These are phyloP conservation scores for Sisor rabdophorus DNA, from an alignment of 2,113 vertebrate genomes.

Conservation along the genomic window DNA sequence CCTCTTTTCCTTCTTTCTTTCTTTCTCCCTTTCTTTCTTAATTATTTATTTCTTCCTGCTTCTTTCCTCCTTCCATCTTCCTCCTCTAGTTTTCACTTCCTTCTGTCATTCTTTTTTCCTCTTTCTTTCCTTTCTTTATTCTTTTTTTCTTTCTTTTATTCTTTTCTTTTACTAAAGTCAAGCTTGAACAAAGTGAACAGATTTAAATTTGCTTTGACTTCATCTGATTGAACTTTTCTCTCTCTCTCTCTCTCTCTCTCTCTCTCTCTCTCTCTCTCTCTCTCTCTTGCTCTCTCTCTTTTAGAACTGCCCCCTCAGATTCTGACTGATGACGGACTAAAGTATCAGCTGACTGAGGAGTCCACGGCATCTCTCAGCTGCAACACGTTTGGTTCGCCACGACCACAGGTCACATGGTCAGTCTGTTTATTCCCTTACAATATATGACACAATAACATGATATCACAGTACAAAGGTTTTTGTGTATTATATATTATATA, in stretches of 20 bases:
- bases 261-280: not conserved
- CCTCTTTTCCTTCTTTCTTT: too few relatives aligned
- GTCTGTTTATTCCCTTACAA: not conserved
- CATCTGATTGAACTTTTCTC: not conserved
- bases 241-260: not conserved
- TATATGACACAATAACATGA: too few relatives aligned
- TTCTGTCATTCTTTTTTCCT: not conserved
- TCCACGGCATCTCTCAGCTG: constrained; percentile 65
- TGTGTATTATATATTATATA: not conserved
- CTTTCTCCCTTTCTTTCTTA: not conserved
- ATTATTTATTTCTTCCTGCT: not conserved
- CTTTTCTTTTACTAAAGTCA: not conserved
- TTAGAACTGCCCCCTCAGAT: constrained; percentile 81
- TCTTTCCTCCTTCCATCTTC: not conserved
- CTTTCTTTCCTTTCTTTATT: not conserved
- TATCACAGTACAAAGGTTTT: too few relatives aligned
- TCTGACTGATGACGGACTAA: constrained; percentile 65
- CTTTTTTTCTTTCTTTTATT: not conserved
- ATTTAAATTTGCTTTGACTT: not conserved
- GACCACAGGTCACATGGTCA: constrained; percentile 77
- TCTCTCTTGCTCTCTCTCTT: constrained; percentile 18
- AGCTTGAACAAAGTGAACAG: not conserved
- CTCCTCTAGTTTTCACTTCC: too few relatives aligned
- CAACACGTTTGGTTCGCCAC: constrained; percentile 76
- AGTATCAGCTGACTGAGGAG: constrained; percentile 69